Percentiles rank a stretch among this genome's conserved stretches.
These are phyloP conservation scores for Pachliopta kotzebuea DNA, from an alignment of 2,888 invertebrate genomes.

Conservation along the genomic window DNA sequence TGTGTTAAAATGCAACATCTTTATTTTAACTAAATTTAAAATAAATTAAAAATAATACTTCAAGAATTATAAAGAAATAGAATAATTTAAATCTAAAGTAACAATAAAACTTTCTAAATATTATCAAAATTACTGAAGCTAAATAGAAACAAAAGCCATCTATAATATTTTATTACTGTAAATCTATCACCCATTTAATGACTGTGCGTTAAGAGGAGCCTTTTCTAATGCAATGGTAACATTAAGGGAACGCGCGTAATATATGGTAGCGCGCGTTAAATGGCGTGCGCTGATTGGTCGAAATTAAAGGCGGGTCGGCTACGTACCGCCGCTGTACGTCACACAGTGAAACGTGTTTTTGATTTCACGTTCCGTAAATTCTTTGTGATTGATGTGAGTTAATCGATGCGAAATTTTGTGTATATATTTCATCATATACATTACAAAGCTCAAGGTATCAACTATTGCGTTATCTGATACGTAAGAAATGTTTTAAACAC, in stretches of 20 bases:
- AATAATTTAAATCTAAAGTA: constrained; percentile 25
- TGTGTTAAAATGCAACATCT: constrained; percentile 69
- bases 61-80: constrained; percentile 30
- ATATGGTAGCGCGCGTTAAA: constrained; percentile 60
- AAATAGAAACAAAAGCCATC: constrained; percentile 77
- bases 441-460: constrained; percentile 50
- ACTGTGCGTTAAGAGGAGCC: constrained; percentile 39
- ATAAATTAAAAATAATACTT: constrained; percentile 21
- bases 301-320: constrained; percentile 68
- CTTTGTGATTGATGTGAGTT: constrained; percentile 18
- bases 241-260: constrained; percentile 50
- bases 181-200: constrained; percentile 76
- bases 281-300: constrained; percentile 61
- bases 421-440: constrained; percentile 45
- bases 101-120: constrained; percentile 43
- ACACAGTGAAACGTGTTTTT: constrained; percentile 42
- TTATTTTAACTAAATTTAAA: constrained; percentile 33
- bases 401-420: constrained; percentile 31
- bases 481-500: no score
- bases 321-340: constrained; percentile 32
- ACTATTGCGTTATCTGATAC: constrained; percentile 48
- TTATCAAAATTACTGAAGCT: constrained; percentile 76
- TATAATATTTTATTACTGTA: constrained; percentile 66
- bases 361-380: constrained; percentile 27
- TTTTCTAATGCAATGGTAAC: constrained; percentile 47